phyloP scores from a whole-genome alignment of 2,113 vertebrate genomes.

The Paralichthys olivaceus region DNA sequence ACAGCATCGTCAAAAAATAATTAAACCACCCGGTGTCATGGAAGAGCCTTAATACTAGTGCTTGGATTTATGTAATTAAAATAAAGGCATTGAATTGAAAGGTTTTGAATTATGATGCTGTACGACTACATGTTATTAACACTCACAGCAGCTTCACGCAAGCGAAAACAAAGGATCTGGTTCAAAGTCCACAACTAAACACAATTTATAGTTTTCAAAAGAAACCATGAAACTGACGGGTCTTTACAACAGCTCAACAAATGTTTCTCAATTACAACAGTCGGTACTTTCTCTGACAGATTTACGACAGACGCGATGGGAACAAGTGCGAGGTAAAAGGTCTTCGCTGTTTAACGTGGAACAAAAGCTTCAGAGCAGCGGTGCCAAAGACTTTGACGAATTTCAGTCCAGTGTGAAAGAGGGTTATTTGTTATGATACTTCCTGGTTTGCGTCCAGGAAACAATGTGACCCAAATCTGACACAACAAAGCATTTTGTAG shows the following conservation, averaged over 20 bases:
- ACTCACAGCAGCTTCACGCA: too few species aligned
- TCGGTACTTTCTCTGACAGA: background rate
- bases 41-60: too few species aligned
- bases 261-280: background rate
- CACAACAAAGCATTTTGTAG: background rate
- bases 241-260: background rate
- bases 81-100: too few species aligned
- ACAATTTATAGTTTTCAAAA: background rate
- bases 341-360: background rate
- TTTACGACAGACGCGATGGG: background rate
- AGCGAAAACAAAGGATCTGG: background rate
- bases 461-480: slow-evolving; percentile 11
- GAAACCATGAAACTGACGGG: background rate
- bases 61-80: too few species aligned
- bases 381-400: background rate
- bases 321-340: background rate
- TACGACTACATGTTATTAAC: too few species aligned
- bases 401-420: slow-evolving; percentile 12
- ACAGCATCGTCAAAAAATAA: too few species aligned
- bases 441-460: slow-evolving; percentile 19
- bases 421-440: slow-evolving; percentile 1
- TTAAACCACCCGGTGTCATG: too few species aligned
- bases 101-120: too few species aligned
- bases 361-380: background rate
- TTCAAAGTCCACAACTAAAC: background rate